Evolutionary conservation across 2,113 vertebrate species (phyloP).

Genomic region (Rynchops niger): DNA sequence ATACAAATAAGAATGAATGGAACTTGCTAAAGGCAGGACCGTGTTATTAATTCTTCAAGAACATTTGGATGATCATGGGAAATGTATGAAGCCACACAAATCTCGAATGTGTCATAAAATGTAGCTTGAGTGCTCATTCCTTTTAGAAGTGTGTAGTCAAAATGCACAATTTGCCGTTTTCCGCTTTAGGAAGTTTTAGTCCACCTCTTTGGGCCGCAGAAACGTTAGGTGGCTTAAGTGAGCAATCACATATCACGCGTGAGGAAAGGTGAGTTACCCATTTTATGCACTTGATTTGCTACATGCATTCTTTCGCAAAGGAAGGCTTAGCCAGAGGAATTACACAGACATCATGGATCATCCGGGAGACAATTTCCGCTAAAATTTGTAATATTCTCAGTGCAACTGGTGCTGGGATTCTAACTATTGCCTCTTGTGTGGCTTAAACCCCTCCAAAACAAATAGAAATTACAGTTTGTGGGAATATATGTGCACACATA

Average conservation of each 20-base stretch:
- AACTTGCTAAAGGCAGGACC: conserved; percentile 54
- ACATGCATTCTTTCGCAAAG: not conserved
- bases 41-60: conserved; percentile 68
- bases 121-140: not conserved
- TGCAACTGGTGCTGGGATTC: not conserved
- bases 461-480: not conserved
- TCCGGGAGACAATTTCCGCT: not conserved
- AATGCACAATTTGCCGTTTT: not conserved
- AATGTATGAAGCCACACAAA: conserved; percentile 14
- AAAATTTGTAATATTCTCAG: not conserved
- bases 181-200: not conserved
- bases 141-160: not conserved
- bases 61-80: conserved; percentile 62
- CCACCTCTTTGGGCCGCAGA: not conserved
- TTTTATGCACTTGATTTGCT: not conserved
- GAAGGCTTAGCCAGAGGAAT: not conserved
- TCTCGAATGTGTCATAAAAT: conserved; percentile 14
- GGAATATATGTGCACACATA: not conserved
- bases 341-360: not conserved
- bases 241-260: not conserved
- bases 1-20: conserved; percentile 59
- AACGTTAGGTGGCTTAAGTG: not conserved
- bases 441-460: not conserved
- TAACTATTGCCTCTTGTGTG: not conserved
- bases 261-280: conserved; percentile 2